phyloP scores from a whole-genome alignment of 2,113 vertebrate species.

The Callorhinus ursinus region DNA sequence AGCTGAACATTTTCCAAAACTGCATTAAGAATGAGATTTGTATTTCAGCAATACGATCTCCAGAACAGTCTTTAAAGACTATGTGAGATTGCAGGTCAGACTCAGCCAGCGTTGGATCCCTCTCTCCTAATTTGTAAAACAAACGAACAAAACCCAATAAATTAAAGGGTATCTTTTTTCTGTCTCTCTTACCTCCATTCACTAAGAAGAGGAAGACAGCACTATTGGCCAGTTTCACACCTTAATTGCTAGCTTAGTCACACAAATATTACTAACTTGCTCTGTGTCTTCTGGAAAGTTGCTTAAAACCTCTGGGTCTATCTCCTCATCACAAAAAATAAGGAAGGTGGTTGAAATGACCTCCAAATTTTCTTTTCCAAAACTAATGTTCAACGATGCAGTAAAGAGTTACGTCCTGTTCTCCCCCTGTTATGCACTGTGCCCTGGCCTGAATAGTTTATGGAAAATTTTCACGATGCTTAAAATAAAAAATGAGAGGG shows the following conservation, averaged over 20 bases:
- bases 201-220: neutral
- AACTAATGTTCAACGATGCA: neutral
- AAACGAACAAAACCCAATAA: neutral
- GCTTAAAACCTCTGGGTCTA: neutral
- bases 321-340: neutral
- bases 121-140: neutral
- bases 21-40: neutral
- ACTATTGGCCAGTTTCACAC: neutral
- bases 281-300: neutral
- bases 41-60: neutral
- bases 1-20: neutral
- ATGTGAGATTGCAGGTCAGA: neutral
- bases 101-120: neutral
- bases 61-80: neutral
- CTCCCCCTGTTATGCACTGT: fast-evolving
- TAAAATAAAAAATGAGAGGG: conserved; percentile 4
- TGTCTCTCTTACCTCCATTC: neutral
- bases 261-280: neutral
- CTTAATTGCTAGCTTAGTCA: neutral
- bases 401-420: neutral
- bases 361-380: neutral
- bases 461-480: neutral
- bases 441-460: neutral
- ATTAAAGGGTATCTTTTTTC: neutral
- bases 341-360: neutral